phyloP scores from a whole-genome alignment of 2,113 vertebrate genomes.

The Xyliphius kryptos region DNA sequence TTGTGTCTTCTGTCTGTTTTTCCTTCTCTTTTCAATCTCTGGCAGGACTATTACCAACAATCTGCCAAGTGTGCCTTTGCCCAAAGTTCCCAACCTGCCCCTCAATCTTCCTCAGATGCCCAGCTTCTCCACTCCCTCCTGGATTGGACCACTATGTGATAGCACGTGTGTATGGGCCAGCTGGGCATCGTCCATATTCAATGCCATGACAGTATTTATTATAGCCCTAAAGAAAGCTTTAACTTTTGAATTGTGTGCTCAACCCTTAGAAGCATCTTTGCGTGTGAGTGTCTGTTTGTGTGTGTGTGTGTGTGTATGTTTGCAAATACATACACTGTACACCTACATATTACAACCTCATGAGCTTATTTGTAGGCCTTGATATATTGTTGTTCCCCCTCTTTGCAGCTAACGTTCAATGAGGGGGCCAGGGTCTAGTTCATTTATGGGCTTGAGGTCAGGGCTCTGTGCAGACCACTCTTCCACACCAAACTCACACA shows the following conservation, averaged over 20 bases:
- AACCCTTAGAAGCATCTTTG: slow-evolving; percentile 13
- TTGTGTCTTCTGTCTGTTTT: slow-evolving; percentile 19
- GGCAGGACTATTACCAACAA: slow-evolving; percentile 94
- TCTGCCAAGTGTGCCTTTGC: slow-evolving; percentile 91
- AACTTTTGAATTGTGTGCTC: background rate
- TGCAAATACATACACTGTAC: too few relatives aligned
- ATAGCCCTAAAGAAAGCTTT: slow-evolving; percentile 17
- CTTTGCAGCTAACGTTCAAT: too few relatives aligned
- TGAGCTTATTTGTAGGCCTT: too few relatives aligned
- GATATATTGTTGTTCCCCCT: too few relatives aligned
- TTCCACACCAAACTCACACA: too few relatives aligned
- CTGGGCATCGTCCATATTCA: slow-evolving; percentile 34
- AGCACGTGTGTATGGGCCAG: slow-evolving; percentile 86
- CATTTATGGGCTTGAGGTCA: too few relatives aligned
- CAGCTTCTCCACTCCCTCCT: slow-evolving; percentile 86
- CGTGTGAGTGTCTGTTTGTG: too few relatives aligned
- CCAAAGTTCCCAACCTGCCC: slow-evolving; percentile 92
- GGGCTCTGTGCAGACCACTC: too few relatives aligned
- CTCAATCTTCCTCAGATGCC: slow-evolving; percentile 93
- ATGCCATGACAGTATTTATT: slow-evolving; percentile 27
- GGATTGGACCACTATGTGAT: slow-evolving; percentile 92
- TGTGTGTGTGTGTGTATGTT: too few relatives aligned
- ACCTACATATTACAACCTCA: too few relatives aligned
- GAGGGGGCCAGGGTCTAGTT: too few relatives aligned
- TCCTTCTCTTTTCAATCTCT: slow-evolving; percentile 52